These are phyloP conservation scores for Luidia sarsii DNA, from an alignment of 53 echinoderm and acorn worm genomes.

Conservation along the genomic window DNA sequence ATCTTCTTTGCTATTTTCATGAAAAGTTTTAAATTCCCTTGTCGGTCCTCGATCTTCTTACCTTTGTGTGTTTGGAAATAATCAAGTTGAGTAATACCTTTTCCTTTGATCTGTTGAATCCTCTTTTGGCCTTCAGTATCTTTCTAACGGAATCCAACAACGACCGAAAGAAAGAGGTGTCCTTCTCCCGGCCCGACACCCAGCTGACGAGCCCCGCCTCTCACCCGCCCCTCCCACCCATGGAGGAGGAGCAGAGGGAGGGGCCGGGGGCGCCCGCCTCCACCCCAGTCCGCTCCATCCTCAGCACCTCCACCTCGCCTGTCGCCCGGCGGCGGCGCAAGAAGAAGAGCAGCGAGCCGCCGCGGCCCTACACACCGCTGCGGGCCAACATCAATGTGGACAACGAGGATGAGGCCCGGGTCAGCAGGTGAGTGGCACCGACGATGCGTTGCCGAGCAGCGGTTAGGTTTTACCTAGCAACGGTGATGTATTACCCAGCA, in stretches of 20 bases:
- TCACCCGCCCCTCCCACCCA: neutral
- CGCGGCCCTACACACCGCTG: conserved; percentile 88
- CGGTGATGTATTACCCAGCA: too few species aligned
- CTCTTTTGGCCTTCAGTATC: too few species aligned
- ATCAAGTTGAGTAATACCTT: too few species aligned
- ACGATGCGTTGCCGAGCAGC: too few species aligned
- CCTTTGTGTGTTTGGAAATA: too few species aligned
- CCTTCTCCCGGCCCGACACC: conserved; percentile 43
- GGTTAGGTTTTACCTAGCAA: too few species aligned
- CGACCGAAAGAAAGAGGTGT: conserved; percentile 41
- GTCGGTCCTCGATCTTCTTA: too few species aligned
- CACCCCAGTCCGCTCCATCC: conserved; percentile 63
- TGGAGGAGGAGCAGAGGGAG: neutral
- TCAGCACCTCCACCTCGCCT: conserved; percentile 48
- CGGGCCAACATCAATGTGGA: conserved; percentile 84
- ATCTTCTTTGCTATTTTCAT: too few species aligned
- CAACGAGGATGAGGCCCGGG: conserved; percentile 53
- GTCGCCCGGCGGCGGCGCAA: conserved; percentile 59
- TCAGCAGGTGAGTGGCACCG: conserved; percentile 65
- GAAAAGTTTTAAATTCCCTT: too few species aligned
- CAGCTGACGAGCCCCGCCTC: conserved; percentile 9
- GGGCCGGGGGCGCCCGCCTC: neutral
- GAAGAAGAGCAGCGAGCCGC: conserved; percentile 65
- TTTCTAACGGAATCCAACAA: conserved; percentile 34
- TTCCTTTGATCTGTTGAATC: too few species aligned